Evolutionary conservation across 2,797 vertebrate genomes (phyloP).

Genomic region (Poecilia velifera): DNA sequence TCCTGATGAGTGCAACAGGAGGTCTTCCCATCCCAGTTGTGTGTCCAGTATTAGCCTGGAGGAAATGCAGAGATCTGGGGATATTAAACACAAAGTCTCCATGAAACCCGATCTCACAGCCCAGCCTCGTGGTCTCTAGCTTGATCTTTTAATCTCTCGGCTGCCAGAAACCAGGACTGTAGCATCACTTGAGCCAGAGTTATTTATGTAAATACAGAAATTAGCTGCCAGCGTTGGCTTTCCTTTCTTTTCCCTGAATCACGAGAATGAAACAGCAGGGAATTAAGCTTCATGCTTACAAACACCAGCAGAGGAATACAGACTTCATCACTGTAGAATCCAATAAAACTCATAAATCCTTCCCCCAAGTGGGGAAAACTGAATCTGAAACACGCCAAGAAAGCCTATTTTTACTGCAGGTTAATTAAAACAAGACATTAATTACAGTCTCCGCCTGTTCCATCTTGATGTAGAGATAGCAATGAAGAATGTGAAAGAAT

Average conservation of each 20-base stretch:
- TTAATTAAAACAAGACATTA: background rate
- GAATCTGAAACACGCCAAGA: background rate
- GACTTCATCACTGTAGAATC: conserved; percentile 2
- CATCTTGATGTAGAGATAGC: background rate
- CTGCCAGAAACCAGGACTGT: conserved; percentile 31
- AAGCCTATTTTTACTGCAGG: background rate
- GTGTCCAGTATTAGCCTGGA: conserved; percentile 32
- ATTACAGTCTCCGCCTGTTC: background rate
- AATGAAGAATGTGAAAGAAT: background rate
- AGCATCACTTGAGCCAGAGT: conserved; percentile 11
- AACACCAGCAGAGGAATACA: conserved; percentile 24
- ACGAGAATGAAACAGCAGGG: conserved; percentile 1
- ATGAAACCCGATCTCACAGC: conserved; percentile 45
- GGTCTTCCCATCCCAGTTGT: conserved; percentile 10
- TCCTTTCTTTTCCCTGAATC: conserved; percentile 3
- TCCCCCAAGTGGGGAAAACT: background rate
- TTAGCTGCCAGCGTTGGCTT: conserved; percentile 8
- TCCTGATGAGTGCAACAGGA: background rate
- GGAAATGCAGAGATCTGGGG: conserved; percentile 39
- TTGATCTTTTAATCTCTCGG: conserved; percentile 58
- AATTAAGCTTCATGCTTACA: conserved; percentile 25
- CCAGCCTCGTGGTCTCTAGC: conserved; percentile 31
- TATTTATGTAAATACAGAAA: conserved; percentile 6
- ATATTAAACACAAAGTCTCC: conserved; percentile 45
- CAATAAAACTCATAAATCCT: conserved; percentile 7